Conservation (phyloP, 2,113 vertebrate species). For the Lucifuga dentata region DNA sequence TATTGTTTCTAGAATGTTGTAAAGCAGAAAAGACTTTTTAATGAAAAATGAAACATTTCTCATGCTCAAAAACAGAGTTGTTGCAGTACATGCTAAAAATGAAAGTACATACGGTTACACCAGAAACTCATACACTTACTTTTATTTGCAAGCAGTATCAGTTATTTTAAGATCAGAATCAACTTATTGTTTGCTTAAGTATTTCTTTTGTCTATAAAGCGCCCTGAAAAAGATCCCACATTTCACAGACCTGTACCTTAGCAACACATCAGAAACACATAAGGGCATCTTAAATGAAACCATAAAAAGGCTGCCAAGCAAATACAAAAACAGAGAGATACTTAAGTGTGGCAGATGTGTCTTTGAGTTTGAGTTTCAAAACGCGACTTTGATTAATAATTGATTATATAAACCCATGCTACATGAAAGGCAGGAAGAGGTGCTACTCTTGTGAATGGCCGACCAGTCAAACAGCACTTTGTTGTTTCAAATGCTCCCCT, state of each 20-base stretch:
- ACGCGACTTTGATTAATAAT: slow-evolving; percentile 99
- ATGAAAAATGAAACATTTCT: too few species aligned
- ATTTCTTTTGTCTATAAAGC: slow-evolving; percentile 60
- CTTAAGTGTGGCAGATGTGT: slow-evolving; percentile 85
- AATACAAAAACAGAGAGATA: slow-evolving; percentile 79
- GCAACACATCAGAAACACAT: slow-evolving; percentile 59
- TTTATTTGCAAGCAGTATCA: too few species aligned
- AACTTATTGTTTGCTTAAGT: slow-evolving; percentile 50
- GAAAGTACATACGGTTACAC: too few species aligned
- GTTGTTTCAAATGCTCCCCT: slow-evolving; percentile 94
- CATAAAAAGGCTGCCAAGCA: slow-evolving; percentile 74
- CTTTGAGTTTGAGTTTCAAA: slow-evolving; percentile 95
- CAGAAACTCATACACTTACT: too few species aligned
- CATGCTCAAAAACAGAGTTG: too few species aligned
- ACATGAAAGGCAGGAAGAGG: slow-evolving; percentile 99
- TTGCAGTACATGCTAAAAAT: too few species aligned
- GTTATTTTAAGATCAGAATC: slow-evolving; percentile 38
- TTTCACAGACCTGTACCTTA: slow-evolving; percentile 50
- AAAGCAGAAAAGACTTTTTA: too few species aligned
- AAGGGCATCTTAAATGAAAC: slow-evolving; percentile 71
- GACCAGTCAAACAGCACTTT: slow-evolving; percentile 96
- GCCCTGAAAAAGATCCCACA: slow-evolving; percentile 37
- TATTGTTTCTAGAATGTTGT: too few species aligned
- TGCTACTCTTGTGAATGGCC: slow-evolving; percentile 88
- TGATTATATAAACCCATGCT: slow-evolving; percentile 93